Percentiles rank a stretch among this genome's conserved stretches.
phyloP scores from a whole-genome alignment of 2,888 invertebrate species.

The Xanthorhoe spadicearia region DNA sequence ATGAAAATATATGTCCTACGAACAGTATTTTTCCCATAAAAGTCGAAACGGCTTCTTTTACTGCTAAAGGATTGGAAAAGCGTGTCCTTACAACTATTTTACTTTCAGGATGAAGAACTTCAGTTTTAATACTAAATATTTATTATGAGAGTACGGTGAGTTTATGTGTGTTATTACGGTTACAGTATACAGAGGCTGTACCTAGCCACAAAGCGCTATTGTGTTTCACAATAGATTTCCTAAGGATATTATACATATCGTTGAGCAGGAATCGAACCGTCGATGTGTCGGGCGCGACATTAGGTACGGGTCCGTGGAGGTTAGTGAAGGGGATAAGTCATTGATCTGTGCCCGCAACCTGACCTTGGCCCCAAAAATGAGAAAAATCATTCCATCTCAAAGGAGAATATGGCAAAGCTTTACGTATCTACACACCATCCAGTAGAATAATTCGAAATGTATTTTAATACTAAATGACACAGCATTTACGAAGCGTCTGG shows the following conservation, averaged over 20 bases:
- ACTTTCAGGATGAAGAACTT: constrained; percentile 7
- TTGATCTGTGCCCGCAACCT: constrained; percentile 32
- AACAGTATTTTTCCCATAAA: constrained; percentile 20
- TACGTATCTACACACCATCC: background rate
- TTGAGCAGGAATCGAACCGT: constrained; percentile 22
- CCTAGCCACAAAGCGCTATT: constrained; percentile 8
- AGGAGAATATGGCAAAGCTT: background rate
- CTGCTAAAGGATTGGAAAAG: constrained; percentile 16
- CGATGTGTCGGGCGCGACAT: constrained; percentile 20
- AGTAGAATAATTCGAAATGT: background rate
- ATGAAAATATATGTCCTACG: constrained; percentile 22
- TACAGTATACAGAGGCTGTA: background rate
- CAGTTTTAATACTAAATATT: constrained; percentile 2
- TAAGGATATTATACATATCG: constrained; percentile 26
- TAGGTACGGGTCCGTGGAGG: constrained; percentile 28
- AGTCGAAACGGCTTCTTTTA: constrained; percentile 23
- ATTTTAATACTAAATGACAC: constrained; percentile 1
- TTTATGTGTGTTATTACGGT: constrained; percentile 2
- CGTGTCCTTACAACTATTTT: constrained; percentile 9
- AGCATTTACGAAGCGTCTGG: constrained; percentile 1
- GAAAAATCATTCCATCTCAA: constrained; percentile 13
- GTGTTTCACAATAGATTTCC: constrained; percentile 14
- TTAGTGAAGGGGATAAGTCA: constrained; percentile 34
- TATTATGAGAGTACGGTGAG: background rate
- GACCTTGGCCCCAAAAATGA: constrained; percentile 34